phyloP scores from a whole-genome alignment of 1,140 invertebrate species.

The Pseudomyrmex dendroicus region DNA sequence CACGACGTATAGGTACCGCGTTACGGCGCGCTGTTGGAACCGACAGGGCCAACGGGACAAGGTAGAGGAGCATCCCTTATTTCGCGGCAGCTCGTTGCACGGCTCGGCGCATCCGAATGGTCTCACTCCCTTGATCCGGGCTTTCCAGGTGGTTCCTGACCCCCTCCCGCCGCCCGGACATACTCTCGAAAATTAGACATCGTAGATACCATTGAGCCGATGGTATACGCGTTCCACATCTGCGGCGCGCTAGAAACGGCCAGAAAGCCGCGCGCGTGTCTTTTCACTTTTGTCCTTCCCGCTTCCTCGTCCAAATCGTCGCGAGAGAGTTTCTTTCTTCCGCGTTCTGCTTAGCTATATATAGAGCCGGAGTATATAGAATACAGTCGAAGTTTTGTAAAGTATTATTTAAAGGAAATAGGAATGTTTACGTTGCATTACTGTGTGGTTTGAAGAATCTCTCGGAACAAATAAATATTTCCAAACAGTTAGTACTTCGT shows the following conservation, averaged over 20 bases:
- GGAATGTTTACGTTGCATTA: neutral
- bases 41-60: slow-evolving; percentile 54
- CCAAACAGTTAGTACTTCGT: neutral
- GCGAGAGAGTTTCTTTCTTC: neutral
- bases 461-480: slow-evolving; percentile 5
- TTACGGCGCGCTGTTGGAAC: slow-evolving; percentile 30
- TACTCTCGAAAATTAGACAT: slow-evolving; percentile 73
- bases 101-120: slow-evolving; percentile 83
- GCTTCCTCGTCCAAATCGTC: neutral
- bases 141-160: slow-evolving; percentile 80
- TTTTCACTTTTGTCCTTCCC: slow-evolving; percentile 30
- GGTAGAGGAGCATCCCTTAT: slow-evolving; percentile 81
- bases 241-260: slow-evolving; percentile 58
- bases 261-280: slow-evolving; percentile 17
- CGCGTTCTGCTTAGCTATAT: neutral
- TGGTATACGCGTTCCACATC: slow-evolving; percentile 58
- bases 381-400: neutral
- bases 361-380: neutral
- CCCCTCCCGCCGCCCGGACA: slow-evolving; percentile 34
- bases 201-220: slow-evolving; percentile 62
- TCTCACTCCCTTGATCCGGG: slow-evolving; percentile 75
- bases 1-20: slow-evolving; percentile 10
- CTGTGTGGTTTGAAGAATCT: neutral
- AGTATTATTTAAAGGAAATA: neutral
- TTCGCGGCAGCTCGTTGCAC: slow-evolving; percentile 83